Conservation (phyloP, 2,888 invertebrate species). For the Nomada fabriciana region DNA sequence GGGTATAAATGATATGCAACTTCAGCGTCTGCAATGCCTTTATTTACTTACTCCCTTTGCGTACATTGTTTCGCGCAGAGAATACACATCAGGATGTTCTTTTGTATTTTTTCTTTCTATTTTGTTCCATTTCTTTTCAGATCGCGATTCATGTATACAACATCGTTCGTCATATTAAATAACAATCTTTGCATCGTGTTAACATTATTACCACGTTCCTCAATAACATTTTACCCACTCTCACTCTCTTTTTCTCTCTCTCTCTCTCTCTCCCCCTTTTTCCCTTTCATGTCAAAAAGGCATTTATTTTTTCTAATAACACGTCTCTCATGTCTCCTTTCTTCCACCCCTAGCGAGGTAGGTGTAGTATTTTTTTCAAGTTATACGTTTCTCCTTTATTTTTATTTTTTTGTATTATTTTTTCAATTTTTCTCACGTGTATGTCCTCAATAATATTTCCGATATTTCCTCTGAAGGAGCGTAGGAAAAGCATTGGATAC, state of each 20-base stretch:
- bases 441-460: constrained; percentile 64
- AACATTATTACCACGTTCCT: constrained; percentile 7
- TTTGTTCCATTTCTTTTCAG: constrained; percentile 34
- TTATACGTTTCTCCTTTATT: constrained; percentile 66
- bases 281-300: constrained; percentile 55
- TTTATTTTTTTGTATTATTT: constrained; percentile 8
- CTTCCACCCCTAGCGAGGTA: constrained; percentile 62
- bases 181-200: constrained; percentile 41
- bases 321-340: constrained; percentile 59
- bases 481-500: constrained; percentile 69
- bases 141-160: constrained; percentile 31
- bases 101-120: constrained; percentile 43
- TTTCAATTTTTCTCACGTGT: constrained; percentile 67
- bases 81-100: constrained; percentile 55
- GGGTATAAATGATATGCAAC: constrained; percentile 55
- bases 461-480: constrained; percentile 63
- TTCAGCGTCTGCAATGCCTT: constrained; percentile 78
- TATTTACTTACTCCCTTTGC: constrained; percentile 78
- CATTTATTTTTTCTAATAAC: constrained; percentile 60
- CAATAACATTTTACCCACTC: constrained; percentile 32
- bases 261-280: constrained; percentile 27
- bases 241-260: constrained; percentile 51
- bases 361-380: constrained; percentile 58
- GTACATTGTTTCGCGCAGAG: constrained; percentile 74
- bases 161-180: constrained; percentile 35